Percentiles rank a stretch among this genome's conserved stretches.
Evolutionary conservation across 2,113 vertebrate species (phyloP).

Genomic region (Chiloscyllium plagiosum): DNA sequence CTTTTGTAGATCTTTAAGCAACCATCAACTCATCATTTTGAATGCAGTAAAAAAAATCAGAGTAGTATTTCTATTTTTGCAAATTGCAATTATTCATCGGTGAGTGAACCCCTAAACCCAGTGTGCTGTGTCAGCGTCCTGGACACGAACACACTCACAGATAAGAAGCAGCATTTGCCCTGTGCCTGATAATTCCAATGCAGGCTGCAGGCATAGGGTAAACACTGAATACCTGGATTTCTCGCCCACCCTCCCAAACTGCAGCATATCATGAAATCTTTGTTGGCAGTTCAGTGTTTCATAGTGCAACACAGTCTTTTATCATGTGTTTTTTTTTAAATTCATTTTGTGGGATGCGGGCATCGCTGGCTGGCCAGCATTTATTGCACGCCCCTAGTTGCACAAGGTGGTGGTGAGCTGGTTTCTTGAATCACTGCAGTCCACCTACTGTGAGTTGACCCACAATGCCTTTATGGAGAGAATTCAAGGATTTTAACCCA

Average conservation of each 20-base stretch:
- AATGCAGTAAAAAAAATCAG: not conserved
- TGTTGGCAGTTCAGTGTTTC: not conserved
- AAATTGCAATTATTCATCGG: not conserved
- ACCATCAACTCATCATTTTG: not conserved
- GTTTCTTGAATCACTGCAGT: too few species aligned
- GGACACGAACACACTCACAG: not conserved
- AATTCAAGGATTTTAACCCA: too few species aligned
- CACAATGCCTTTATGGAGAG: too few species aligned
- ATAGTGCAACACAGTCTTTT: too few species aligned
- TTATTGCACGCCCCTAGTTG: too few species aligned
- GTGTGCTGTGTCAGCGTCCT: not conserved
- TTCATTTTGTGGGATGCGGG: too few species aligned
- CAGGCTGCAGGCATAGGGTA: not conserved
- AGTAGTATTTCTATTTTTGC: not conserved
- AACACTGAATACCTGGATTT: not conserved
- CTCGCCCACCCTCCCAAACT: not conserved
- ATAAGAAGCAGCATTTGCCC: not conserved
- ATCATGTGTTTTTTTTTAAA: too few species aligned
- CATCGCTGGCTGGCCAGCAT: too few species aligned
- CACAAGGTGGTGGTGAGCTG: too few species aligned
- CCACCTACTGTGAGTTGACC: too few species aligned
- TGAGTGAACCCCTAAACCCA: not conserved
- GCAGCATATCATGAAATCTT: not conserved
- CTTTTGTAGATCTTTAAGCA: not conserved
- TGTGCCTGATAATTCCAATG: not conserved